Percentiles rank a stretch among this genome's conserved stretches.
Evolutionary conservation across 2,888 invertebrate genomes (phyloP).

Genomic region (Cheilosia vulpina): DNA sequence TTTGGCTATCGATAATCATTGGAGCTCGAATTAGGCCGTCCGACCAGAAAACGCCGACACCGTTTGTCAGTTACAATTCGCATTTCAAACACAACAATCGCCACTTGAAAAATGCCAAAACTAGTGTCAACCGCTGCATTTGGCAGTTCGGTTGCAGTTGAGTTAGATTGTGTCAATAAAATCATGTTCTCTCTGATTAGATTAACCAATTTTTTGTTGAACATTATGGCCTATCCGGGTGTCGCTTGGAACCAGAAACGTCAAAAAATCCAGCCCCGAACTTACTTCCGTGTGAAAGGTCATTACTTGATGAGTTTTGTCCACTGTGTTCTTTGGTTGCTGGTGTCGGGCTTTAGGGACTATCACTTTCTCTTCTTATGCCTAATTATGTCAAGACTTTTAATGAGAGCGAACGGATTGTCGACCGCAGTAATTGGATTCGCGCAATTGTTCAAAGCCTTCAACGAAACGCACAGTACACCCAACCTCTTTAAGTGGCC

Average conservation of each 20-base stretch:
- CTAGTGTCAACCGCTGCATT: too few species aligned
- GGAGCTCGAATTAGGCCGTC: too few species aligned
- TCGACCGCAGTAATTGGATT: background rate
- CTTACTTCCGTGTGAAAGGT: background rate
- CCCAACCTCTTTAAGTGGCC: slow-evolving; percentile 40
- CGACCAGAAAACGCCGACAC: too few species aligned
- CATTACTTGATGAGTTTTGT: background rate
- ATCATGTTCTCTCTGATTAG: background rate
- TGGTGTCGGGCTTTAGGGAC: background rate
- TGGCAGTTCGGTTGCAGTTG: too few species aligned
- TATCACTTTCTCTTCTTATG: background rate
- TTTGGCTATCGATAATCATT: too few species aligned
- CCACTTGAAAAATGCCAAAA: too few species aligned
- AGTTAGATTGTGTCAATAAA: too few species aligned
- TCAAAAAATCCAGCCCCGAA: background rate
- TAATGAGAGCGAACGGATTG: background rate
- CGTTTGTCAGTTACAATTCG: too few species aligned
- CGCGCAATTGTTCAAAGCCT: slow-evolving; percentile 50
- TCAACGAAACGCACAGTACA: slow-evolving; percentile 36
- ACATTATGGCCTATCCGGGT: background rate
- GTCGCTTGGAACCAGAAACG: background rate
- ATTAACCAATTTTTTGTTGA: background rate
- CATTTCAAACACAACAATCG: too few species aligned
- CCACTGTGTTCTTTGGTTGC: background rate
- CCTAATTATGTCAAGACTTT: background rate